These are phyloP conservation scores for Halichoeres trimaculatus DNA, from an alignment of 2,113 vertebrate genomes.

Conservation along the genomic window DNA sequence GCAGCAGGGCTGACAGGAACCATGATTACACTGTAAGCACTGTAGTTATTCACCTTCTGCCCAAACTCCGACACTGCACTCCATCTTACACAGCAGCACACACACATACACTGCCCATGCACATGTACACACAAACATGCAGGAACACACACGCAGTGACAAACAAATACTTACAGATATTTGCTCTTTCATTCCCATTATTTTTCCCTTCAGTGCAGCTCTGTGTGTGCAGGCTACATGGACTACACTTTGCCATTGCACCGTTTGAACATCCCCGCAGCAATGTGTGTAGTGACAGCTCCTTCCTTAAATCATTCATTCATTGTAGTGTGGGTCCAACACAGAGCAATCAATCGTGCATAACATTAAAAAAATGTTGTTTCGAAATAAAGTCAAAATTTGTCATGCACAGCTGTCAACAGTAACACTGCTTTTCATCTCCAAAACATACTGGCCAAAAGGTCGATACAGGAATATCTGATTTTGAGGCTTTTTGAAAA, in stretches of 20 bases:
- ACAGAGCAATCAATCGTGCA: conserved; percentile 40
- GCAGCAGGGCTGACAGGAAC: conserved; percentile 81
- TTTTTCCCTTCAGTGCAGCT: conserved; percentile 61
- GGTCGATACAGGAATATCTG: not conserved
- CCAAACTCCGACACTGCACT: conserved; percentile 82
- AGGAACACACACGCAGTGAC: conserved; percentile 71
- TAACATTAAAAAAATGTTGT: not conserved
- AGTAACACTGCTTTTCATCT: not conserved
- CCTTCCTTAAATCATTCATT: conserved; percentile 36
- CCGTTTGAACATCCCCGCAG: conserved; percentile 50
- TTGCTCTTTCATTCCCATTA: conserved; percentile 76
- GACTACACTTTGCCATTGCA: conserved; percentile 58
- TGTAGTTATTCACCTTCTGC: conserved; percentile 85
- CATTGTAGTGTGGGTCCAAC: conserved; percentile 17
- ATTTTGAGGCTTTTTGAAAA: not conserved
- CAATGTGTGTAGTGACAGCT: conserved; percentile 44
- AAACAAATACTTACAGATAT: conserved; percentile 77
- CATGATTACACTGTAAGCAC: conserved; percentile 87
- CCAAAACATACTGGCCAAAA: not conserved
- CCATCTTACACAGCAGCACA: conserved; percentile 78
- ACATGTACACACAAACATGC: conserved; percentile 50
- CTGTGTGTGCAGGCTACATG: conserved; percentile 48
- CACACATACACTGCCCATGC: conserved; percentile 56
- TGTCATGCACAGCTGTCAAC: not conserved
- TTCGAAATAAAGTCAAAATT: not conserved